Percentiles rank a stretch among this genome's conserved stretches.
Evolutionary conservation across 2,797 vertebrate species (phyloP).

Genomic region (Huso huso): DNA sequence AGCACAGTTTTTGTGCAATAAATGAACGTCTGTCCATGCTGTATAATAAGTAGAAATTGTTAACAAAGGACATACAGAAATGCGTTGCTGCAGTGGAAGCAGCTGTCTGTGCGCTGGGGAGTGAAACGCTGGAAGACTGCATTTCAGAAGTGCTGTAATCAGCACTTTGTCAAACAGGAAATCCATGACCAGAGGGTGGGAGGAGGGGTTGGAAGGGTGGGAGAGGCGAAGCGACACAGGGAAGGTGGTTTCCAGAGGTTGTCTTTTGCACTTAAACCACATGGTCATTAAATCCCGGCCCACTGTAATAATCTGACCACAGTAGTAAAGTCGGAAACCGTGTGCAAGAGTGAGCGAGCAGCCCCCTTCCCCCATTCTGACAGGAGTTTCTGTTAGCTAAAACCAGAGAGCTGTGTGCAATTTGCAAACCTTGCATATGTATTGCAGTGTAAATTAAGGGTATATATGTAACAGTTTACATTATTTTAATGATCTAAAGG

Average conservation of each 20-base stretch:
- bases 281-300: background rate
- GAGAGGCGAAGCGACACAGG: conserved; percentile 9
- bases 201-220: conserved; percentile 20
- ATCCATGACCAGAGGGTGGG: conserved; percentile 25
- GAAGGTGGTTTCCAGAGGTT: background rate
- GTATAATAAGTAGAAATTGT: no score
- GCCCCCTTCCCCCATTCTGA: no score
- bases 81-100: conserved; percentile 23
- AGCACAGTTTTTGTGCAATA: no score
- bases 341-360: no score
- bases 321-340: background rate
- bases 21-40: no score
- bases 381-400: no score
- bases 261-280: background rate
- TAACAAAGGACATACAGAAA: no score
- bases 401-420: no score
- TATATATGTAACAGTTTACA: no score
- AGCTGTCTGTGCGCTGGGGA: background rate
- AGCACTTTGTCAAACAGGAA: conserved; percentile 37
- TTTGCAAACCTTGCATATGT: no score
- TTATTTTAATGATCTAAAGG: no score
- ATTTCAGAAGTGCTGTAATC: conserved; percentile 44
- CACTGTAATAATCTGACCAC: background rate
- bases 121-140: conserved; percentile 2
- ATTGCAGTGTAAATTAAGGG: no score